Conservation (phyloP, 1,140 invertebrate species). For the Campodea augens region DNA sequence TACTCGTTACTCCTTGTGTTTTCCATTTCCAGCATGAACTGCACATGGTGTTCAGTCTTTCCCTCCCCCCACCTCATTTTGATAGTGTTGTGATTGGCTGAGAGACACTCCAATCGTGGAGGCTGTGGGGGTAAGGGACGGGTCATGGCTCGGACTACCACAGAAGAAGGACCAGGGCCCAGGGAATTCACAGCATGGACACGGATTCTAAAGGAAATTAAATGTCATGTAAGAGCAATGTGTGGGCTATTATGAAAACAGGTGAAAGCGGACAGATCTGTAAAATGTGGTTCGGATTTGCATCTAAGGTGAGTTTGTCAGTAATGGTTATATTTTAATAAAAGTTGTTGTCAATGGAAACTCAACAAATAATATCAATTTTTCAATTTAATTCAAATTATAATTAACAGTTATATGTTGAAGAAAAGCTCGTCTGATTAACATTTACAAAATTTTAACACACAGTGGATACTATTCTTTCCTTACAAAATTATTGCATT, state of each 20-base stretch:
- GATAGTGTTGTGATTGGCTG: conserved; percentile 52
- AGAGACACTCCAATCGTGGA: conserved; percentile 48
- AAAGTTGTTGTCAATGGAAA: too few species aligned
- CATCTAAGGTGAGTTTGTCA: too few species aligned
- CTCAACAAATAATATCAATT: too few species aligned
- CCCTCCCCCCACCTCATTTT: conserved; percentile 67
- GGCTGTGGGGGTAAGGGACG: conserved; percentile 53
- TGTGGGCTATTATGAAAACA: conserved; percentile 13
- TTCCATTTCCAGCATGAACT: conserved; percentile 62
- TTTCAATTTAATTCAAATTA: too few species aligned
- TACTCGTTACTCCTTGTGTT: conserved; percentile 25
- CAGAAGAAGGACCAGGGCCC: conserved; percentile 57
- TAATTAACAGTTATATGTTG: too few species aligned
- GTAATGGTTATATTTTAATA: too few species aligned
- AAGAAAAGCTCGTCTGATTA: too few species aligned
- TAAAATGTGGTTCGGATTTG: too few species aligned
- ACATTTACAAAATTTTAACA: too few species aligned
- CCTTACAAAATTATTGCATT: too few species aligned
- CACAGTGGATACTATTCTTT: too few species aligned
- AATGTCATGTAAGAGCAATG: conserved; percentile 15
- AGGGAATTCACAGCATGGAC: conserved; percentile 63
- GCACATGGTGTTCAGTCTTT: conserved; percentile 41
- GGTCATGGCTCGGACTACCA: conserved; percentile 44
- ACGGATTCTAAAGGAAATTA: conserved; percentile 33
- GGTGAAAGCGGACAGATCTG: too few species aligned